Base-by-base conservation (phyloP, 1,140 invertebrate species). In the Pygmarrhopalites habei region DNA sequence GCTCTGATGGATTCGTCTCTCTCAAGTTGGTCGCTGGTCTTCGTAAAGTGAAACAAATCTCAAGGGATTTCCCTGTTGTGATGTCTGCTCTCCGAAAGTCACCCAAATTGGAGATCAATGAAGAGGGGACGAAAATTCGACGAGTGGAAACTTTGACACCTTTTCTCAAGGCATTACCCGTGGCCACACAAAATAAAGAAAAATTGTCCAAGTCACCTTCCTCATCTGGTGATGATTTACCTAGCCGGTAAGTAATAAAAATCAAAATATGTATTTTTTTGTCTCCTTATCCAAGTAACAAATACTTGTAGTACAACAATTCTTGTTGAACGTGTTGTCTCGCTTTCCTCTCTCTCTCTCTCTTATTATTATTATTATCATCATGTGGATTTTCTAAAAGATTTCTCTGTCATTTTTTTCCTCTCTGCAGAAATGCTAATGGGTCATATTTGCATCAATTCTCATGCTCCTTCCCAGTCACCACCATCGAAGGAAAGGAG, bases 1-100 rank as follows among this genome's bases (percentile, higher is more conserved):
- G 95, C 74, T 95, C 94, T 75, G 90, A 94, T 76, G 93, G 94
- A 12, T 96, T 88, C 76, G 92, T 97, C 1, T 93, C 89, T 32
- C 78, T 96, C 7, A 96, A 96, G 75, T 78, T 97, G 41, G 92
- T 95, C 56, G 93, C 92, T 1, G 93, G 90, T 69, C 92, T 93
- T 73, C 91, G 95, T 73, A 84, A 92, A 51, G 91, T 96, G 26
- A 91, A 92, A 72, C 89, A 92, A 72, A 77, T 96, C 32, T 92
- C 90, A 4, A 89, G 91, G 73, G 92, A 96, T 73, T 96, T 92
- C 88, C 82, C 90, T 57, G 87, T 90, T 28, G 62, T 71, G 5
- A 41, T 67, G 28, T 35, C 53, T 43, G 55, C 67, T 2, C 35
- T 71, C 10, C n/a, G 82, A 10, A 79, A 78, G 32, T 95, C 92